A percentile compares a stretch with the other conserved stretches of the same genome.
Evolutionary conservation across 2,113 vertebrate genomes (phyloP).

Genomic region (Casuarius casuarius): DNA sequence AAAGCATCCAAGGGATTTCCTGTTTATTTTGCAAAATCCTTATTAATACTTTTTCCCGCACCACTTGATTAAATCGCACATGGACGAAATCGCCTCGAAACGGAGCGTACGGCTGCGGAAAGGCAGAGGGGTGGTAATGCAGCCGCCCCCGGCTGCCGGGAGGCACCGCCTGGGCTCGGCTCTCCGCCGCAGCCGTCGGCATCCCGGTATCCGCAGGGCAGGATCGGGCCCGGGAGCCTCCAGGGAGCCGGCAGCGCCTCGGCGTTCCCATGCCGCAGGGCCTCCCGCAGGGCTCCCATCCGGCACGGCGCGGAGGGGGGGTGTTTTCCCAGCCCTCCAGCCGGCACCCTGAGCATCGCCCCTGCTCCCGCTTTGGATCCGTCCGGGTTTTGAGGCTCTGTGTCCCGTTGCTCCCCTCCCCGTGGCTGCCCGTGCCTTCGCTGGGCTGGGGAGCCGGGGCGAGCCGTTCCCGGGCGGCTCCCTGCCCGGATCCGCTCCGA

Average conservation of each 20-base stretch:
- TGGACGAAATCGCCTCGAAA: constrained; percentile 1
- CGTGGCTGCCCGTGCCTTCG: too few relatives aligned
- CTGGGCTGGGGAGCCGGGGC: too few relatives aligned
- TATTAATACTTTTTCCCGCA: background rate
- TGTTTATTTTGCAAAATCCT: constrained; percentile 59
- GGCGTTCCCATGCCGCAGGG: background rate
- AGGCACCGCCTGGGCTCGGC: background rate
- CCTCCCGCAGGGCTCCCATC: background rate
- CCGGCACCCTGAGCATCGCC: background rate
- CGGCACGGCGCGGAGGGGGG: rapidly evolving
- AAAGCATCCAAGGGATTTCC: constrained; percentile 52
- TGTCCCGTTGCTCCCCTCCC: too few relatives aligned
- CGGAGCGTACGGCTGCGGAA: background rate
- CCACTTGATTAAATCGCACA: background rate
- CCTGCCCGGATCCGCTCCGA: too few relatives aligned
- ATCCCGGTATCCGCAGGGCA: rapidly evolving
- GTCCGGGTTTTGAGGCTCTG: too few relatives aligned
- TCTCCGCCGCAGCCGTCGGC: background rate
- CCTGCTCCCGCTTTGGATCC: too few relatives aligned
- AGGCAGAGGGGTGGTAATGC: constrained; percentile 21
- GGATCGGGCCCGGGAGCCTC: background rate
- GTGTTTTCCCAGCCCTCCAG: background rate
- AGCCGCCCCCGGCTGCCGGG: background rate
- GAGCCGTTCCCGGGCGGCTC: too few relatives aligned
- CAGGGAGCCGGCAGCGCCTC: background rate